These are phyloP conservation scores for Elaphurus davidianus DNA, from an alignment of 2,113 vertebrate species.

Conservation along the genomic window DNA sequence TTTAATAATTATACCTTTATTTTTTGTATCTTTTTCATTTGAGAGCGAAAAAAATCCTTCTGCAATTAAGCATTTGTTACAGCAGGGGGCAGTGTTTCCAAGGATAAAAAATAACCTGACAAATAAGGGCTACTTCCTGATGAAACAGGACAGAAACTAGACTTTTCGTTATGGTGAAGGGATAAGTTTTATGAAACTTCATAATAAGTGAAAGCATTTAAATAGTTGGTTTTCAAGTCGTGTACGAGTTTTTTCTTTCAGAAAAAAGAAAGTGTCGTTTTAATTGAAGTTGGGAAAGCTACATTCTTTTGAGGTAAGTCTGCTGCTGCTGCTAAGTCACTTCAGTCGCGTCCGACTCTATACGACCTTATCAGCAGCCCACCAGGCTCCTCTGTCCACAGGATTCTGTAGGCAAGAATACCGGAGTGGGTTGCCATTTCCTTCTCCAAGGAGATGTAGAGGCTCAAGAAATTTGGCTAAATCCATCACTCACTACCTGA, in stretches of 20 bases:
- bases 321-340: no score
- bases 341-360: no score
- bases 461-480: not conserved
- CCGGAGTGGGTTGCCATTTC: no score
- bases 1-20: slow-evolving; percentile 9
- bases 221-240: not conserved
- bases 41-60: not conserved
- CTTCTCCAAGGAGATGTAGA: not conserved
- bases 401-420: no score
- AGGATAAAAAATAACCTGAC: slow-evolving; percentile 33
- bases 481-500: not conserved
- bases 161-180: not conserved
- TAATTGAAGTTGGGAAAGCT: not conserved
- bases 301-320: not conserved
- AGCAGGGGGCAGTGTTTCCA: slow-evolving; percentile 66
- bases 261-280: not conserved
- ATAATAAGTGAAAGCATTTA: not conserved
- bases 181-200: not conserved
- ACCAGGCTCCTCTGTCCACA: no score
- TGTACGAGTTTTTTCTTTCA: not conserved
- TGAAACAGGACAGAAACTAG: not conserved
- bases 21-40: slow-evolving; percentile 28
- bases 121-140: not conserved
- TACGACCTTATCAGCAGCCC: no score
- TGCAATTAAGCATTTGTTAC: slow-evolving; percentile 19